These are phyloP conservation scores for Lerista edwardsae DNA, from an alignment of 2,797 vertebrate species.

Conservation along the genomic window DNA sequence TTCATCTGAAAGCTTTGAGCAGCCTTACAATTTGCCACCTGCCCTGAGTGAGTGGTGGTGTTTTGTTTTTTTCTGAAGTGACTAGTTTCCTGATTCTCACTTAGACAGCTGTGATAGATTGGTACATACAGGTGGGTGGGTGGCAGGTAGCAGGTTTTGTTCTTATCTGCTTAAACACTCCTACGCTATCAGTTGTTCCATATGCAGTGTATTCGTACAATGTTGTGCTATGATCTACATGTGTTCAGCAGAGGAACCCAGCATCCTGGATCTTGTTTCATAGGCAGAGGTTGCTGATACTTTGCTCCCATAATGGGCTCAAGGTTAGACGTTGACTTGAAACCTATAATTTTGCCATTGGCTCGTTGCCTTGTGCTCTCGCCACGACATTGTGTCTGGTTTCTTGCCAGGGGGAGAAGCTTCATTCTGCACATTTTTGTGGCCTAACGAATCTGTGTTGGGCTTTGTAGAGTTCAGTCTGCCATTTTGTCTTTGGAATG, in stretches of 20 bases:
- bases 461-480: slow-evolving; percentile 32
- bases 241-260: background rate
- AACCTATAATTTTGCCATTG: slow-evolving; percentile 15
- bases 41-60: background rate
- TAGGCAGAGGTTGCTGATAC: background rate
- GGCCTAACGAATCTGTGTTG: slow-evolving; percentile 7
- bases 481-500: slow-evolving; percentile 56
- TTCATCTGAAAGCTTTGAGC: background rate
- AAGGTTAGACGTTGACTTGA: slow-evolving; percentile 12
- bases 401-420: slow-evolving; percentile 2
- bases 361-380: background rate
- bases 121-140: background rate
- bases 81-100: background rate
- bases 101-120: background rate
- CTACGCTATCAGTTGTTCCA: background rate
- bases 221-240: background rate
- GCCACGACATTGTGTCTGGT: background rate
- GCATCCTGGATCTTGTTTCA: background rate
- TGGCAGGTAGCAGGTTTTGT: background rate
- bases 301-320: background rate
- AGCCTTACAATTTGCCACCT: background rate
- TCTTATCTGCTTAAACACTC: background rate
- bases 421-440: slow-evolving; percentile 23
- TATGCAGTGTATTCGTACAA: background rate
- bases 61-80: background rate